Evolutionary conservation across 2,113 vertebrate species (phyloP), one percentile per base, ranked within the genome.

Genomic region (Sinosuthora webbiana): DNA sequence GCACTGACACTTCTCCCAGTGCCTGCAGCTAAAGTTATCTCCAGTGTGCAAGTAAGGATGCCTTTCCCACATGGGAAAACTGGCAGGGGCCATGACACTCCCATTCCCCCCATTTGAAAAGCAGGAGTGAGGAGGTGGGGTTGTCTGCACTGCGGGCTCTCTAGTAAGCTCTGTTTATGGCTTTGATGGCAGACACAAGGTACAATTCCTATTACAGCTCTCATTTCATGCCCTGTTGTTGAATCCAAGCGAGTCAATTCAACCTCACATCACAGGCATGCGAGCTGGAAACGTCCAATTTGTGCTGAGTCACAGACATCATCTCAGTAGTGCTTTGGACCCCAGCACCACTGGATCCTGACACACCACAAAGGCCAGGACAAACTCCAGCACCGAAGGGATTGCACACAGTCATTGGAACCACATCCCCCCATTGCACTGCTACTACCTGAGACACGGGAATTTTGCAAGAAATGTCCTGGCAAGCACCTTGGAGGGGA

Each of bases 401-500:
- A 18, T 31, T 37, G 31, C 52, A 41, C 2, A 3, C 23, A 30
- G 25, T 8, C 1, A 0, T 3, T 30, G 30, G 37, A 84, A 82
- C 41, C n/a, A 20, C 2, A 3, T 62, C 78, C 42, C 44, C 49
- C 17, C 55, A 4, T 2, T 7, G 39, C n/a, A 4, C 33, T 18
- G 57, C 5, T 2, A 1, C 67, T 31, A 39, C 3, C 1, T 16
- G 33, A 11, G n/a, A 57, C 13, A 15, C 0, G 4, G 67, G n/a
- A 35, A 30, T 27, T 33, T 69, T 6, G 25, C 28, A 14, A 49
- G n/a, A 49, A 45, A 49, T 0, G 0, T 35, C 69, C 69, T 12
- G 39, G 50, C 0, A 0, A 52, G 50, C 23, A 31, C 9, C 21
- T 81, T 3, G 4, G 62, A 49, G 47, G 25, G n/a, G 18, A 57